These are phyloP conservation scores for Sorex maritimensis DNA, from an alignment of 2,797 vertebrate species.

Conservation along the genomic window DNA sequence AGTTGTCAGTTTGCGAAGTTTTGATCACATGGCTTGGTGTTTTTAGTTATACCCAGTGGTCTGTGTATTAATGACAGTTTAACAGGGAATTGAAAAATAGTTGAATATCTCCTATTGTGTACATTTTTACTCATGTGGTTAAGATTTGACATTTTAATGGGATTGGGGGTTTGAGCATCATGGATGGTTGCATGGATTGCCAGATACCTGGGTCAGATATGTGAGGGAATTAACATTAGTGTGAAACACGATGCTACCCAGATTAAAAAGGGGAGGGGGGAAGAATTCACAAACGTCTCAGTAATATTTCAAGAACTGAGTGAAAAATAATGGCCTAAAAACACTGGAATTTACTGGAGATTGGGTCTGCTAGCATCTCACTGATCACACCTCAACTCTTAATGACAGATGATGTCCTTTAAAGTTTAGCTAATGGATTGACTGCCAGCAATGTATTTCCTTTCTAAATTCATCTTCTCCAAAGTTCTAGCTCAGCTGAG, in stretches of 20 bases:
- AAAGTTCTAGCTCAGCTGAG: neutral
- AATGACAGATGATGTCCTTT: neutral
- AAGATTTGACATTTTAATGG: constrained; percentile 40
- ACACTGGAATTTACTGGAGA: constrained; percentile 63
- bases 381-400: constrained; percentile 18
- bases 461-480: constrained; percentile 22
- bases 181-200: constrained; percentile 73
- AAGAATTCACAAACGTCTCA: constrained; percentile 44
- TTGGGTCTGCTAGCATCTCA: constrained; percentile 37
- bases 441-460: neutral
- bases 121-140: constrained; percentile 62
- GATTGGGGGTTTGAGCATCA: rapidly evolving
- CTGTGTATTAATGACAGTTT: constrained; percentile 21
- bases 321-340: constrained; percentile 4
- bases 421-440: neutral
- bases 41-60: constrained; percentile 53
- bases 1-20: neutral
- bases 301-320: constrained; percentile 67
- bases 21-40: neutral
- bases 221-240: constrained; percentile 63
- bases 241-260: constrained; percentile 87
- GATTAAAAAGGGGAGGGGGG: constrained; percentile 61
- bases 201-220: constrained; percentile 69
- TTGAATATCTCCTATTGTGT: constrained; percentile 48
- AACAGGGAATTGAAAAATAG: constrained; percentile 42